These are phyloP conservation scores for Ctenomys sociabilis DNA, from an alignment of 2,113 vertebrate genomes.

Conservation along the genomic window DNA sequence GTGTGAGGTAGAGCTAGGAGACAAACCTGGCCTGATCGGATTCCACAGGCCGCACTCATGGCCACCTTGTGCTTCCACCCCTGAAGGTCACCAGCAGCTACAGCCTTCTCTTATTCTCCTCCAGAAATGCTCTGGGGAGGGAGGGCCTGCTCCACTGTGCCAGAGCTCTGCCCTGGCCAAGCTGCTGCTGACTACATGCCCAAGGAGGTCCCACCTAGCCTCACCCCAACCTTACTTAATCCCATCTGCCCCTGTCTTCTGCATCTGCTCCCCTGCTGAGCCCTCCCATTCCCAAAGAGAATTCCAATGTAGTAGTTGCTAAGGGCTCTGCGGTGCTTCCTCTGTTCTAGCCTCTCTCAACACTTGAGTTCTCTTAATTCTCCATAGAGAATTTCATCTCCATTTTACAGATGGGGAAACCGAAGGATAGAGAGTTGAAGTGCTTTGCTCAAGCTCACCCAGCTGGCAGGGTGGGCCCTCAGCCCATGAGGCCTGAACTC, in stretches of 20 bases:
- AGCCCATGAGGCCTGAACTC: background rate
- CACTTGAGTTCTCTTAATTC: background rate
- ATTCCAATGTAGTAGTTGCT: background rate
- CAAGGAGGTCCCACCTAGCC: background rate
- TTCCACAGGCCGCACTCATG: background rate
- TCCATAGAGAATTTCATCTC: background rate
- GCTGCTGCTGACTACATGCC: background rate
- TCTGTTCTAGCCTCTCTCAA: background rate
- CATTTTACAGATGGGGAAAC: background rate
- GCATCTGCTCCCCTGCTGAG: background rate
- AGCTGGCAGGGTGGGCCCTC: background rate
- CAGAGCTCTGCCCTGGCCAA: background rate
- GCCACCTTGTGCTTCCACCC: accelerated
- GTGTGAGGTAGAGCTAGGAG: background rate
- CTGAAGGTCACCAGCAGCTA: background rate
- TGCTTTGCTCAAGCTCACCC: background rate
- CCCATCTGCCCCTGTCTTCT: background rate
- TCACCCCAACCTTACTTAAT: background rate
- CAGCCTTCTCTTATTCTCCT: background rate
- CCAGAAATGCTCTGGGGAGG: background rate
- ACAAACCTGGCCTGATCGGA: too few relatives aligned
- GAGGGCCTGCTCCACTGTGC: background rate
- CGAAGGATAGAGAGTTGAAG: background rate
- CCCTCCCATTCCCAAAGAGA: background rate
- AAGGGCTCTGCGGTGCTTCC: background rate